Conservation (phyloP, 2,113 vertebrate species). For the Lophura nycthemera region DNA sequence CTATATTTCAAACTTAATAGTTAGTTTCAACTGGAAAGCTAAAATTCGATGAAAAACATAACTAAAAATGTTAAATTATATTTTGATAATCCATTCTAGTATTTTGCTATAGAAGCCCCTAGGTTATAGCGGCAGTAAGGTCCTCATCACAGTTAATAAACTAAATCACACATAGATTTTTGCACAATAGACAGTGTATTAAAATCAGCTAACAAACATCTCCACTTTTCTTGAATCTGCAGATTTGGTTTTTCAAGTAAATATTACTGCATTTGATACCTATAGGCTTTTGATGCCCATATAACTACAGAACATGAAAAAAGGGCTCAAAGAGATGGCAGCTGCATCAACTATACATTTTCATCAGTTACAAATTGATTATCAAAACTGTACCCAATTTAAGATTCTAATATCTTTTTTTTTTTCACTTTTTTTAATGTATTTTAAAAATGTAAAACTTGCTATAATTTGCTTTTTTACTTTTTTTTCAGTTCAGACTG, state of each 20-base stretch:
- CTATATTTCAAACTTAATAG: background rate
- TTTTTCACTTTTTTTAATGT: background rate
- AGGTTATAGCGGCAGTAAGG: background rate
- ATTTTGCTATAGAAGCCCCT: background rate
- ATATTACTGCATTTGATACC: background rate
- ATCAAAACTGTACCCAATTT: background rate
- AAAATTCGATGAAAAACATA: background rate
- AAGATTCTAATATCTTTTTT: background rate
- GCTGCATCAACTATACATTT: background rate
- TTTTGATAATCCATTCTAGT: background rate
- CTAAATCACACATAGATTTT: background rate
- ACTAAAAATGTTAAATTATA: background rate
- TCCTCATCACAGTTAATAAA: background rate
- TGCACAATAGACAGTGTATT: background rate
- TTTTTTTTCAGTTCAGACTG: background rate
- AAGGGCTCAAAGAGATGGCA: background rate
- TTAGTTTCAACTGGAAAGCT: background rate
- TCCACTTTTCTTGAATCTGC: background rate
- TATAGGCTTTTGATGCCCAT: background rate
- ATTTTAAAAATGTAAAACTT: background rate
- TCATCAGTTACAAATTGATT: background rate
- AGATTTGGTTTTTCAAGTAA: background rate
- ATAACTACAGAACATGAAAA: background rate
- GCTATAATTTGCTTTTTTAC: fast-evolving
- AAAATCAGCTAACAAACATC: background rate